These are phyloP conservation scores for Hemithea aestivaria DNA, from an alignment of 2,888 invertebrate species.

Conservation along the genomic window DNA sequence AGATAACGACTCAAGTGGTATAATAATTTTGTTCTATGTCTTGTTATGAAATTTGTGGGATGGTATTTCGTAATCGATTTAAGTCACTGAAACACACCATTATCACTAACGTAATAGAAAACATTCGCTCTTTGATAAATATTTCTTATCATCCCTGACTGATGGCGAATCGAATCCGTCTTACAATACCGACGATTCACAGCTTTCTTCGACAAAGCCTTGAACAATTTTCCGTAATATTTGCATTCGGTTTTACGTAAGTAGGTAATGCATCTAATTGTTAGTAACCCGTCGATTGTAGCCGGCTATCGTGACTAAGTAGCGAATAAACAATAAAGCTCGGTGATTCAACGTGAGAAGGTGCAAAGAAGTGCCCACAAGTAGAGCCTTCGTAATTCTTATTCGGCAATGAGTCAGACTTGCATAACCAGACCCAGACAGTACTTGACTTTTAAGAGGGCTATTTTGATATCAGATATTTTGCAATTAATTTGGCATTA, in stretches of 20 bases:
- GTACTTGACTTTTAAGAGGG: constrained; percentile 37
- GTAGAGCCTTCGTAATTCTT: constrained; percentile 21
- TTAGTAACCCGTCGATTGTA: constrained; percentile 25
- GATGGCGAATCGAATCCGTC: constrained; percentile 33
- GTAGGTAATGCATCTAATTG: constrained; percentile 30
- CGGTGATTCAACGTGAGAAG: constrained; percentile 23
- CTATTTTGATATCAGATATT: constrained; percentile 38
- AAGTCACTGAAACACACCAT: constrained; percentile 23
- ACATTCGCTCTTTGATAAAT: constrained; percentile 21
- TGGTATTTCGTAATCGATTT: constrained; percentile 23
- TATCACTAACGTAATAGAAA: constrained; percentile 25
- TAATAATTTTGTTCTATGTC: constrained; percentile 6
- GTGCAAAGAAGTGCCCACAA: constrained; percentile 26
- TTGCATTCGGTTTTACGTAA: constrained; percentile 49
- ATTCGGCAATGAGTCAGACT: constrained; percentile 49
- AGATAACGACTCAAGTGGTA: constrained; percentile 10
- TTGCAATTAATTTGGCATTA: constrained; percentile 40
- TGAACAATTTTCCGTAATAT: constrained; percentile 46
- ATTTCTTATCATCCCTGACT: constrained; percentile 21
- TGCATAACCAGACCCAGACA: constrained; percentile 48
- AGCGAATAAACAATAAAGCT: constrained; percentile 26
- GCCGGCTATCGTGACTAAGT: constrained; percentile 22
- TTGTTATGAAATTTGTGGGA: constrained; percentile 10
- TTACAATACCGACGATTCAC: constrained; percentile 13
- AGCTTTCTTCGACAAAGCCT: constrained; percentile 28